Conservation (phyloP, 2,888 invertebrate genomes). For the Acleris cristana region DNA sequence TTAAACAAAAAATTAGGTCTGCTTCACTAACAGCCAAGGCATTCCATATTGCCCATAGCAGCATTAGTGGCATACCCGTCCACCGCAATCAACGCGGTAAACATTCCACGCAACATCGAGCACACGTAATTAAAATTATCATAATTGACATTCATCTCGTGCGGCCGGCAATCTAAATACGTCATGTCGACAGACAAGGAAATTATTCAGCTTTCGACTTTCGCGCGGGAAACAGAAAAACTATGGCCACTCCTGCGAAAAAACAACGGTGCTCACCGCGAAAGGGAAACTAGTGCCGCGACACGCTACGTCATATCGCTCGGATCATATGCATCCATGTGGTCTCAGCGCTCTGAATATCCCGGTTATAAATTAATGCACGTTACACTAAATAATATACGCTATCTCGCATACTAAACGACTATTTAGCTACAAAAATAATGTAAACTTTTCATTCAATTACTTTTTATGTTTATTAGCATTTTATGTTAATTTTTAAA, state of each 20-base stretch:
- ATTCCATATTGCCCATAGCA: conserved; percentile 15
- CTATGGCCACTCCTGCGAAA: conserved; percentile 28
- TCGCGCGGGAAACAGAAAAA: conserved; percentile 50
- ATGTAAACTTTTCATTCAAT: conserved; percentile 16
- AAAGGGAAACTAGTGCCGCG: conserved; percentile 53
- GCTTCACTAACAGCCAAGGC: conserved; percentile 9
- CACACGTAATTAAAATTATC: conserved; percentile 47
- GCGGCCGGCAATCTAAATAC: conserved; percentile 44
- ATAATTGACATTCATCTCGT: conserved; percentile 50
- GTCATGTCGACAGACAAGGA: conserved; percentile 37
- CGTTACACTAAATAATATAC: background rate
- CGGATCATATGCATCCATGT: conserved; percentile 17
- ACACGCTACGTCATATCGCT: conserved; percentile 45
- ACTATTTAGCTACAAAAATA: conserved; percentile 4
- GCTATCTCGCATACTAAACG: conserved; percentile 17
- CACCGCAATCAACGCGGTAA: conserved; percentile 30
- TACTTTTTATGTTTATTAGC: conserved; percentile 15
- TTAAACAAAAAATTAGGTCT: conserved; percentile 6
- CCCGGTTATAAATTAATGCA: background rate
- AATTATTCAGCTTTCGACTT: conserved; percentile 54
- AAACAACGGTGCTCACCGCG: conserved; percentile 44
- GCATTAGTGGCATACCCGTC: conserved; percentile 10
- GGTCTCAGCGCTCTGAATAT: background rate
- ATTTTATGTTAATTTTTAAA: conserved; percentile 14
- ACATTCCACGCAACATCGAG: conserved; percentile 44